Conservation (phyloP, 2,888 invertebrate species). For the Junonia oenone region DNA sequence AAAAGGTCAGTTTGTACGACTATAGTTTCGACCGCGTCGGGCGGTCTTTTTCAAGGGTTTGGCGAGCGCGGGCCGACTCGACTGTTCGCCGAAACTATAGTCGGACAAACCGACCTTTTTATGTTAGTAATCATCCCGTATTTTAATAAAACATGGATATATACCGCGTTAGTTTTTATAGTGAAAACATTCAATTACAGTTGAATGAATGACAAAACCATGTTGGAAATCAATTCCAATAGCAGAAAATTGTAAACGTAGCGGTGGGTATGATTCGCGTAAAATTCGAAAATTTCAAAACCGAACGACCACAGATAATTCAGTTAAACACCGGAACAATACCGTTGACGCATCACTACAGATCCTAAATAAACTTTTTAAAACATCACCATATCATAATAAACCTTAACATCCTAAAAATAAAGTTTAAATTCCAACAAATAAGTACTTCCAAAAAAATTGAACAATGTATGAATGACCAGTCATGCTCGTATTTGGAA, state of each 20-base stretch:
- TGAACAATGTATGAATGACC: slow-evolving; percentile 57
- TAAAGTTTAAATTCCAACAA: slow-evolving; percentile 15
- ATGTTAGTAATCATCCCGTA: no score
- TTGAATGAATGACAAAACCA: neutral
- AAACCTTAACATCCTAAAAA: neutral
- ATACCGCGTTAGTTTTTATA: no score
- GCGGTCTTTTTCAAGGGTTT: no score
- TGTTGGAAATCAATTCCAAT: neutral
- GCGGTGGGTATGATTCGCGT: slow-evolving; percentile 8
- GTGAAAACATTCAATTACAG: no score
- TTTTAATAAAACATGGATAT: no score
- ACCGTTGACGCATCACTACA: slow-evolving; percentile 35
- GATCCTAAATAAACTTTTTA: slow-evolving; percentile 34
- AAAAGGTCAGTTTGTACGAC: no score
- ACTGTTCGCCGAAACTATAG: no score
- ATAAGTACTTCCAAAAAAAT: slow-evolving; percentile 16
- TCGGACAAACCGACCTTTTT: no score
- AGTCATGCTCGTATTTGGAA: slow-evolving; percentile 46
- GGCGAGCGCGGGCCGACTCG: no score
- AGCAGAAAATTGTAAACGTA: neutral
- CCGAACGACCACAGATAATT: slow-evolving; percentile 29
- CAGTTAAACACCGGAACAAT: slow-evolving; percentile 30
- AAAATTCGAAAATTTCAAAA: slow-evolving; percentile 17
- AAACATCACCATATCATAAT: slow-evolving; percentile 1
- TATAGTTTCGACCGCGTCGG: no score